Evolutionary conservation across 2,797 vertebrate species (phyloP).

Genomic region (Danio albolineatus): DNA sequence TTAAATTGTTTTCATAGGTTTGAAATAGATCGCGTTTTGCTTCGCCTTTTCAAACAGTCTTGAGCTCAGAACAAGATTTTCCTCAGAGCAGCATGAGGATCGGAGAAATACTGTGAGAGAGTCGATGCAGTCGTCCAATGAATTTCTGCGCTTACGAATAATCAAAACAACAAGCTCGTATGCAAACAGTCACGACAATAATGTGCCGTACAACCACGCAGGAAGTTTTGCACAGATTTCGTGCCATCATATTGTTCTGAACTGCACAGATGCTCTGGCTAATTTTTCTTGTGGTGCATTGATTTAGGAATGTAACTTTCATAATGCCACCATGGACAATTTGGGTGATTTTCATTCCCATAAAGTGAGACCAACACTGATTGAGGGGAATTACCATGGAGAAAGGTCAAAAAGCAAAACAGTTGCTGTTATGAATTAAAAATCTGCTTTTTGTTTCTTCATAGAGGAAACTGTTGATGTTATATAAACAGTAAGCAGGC

Average conservation of each 20-base stretch:
- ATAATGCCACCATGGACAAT: conserved; percentile 28
- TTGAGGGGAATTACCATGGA: conserved; percentile 42
- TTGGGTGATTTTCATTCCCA: conserved; percentile 23
- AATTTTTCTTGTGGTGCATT: conserved; percentile 23
- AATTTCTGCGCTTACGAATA: neutral
- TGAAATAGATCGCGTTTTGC: conserved; percentile 15
- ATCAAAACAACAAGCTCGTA: neutral
- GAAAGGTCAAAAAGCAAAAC: conserved; percentile 33
- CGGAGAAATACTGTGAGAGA: neutral
- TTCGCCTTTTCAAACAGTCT: conserved; percentile 47
- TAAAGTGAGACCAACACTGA: conserved; percentile 8
- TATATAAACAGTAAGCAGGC: conserved; percentile 43
- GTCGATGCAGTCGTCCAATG: neutral
- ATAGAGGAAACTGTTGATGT: conserved; percentile 31
- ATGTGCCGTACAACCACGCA: neutral
- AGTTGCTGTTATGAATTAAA: conserved; percentile 54
- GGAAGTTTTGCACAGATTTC: conserved; percentile 17
- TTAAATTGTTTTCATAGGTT: conserved; percentile 32
- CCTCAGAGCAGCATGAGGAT: neutral
- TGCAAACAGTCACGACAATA: neutral
- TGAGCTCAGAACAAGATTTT: neutral
- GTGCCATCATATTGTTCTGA: conserved; percentile 26
- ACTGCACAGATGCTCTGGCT: conserved; percentile 14
- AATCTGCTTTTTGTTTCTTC: conserved; percentile 49
- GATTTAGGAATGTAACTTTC: conserved; percentile 37